A percentile compares a stretch with the other conserved stretches of the same genome.
phyloP scores from a whole-genome alignment of 1,140 invertebrate genomes.

The Drosophila sp. region DNA sequence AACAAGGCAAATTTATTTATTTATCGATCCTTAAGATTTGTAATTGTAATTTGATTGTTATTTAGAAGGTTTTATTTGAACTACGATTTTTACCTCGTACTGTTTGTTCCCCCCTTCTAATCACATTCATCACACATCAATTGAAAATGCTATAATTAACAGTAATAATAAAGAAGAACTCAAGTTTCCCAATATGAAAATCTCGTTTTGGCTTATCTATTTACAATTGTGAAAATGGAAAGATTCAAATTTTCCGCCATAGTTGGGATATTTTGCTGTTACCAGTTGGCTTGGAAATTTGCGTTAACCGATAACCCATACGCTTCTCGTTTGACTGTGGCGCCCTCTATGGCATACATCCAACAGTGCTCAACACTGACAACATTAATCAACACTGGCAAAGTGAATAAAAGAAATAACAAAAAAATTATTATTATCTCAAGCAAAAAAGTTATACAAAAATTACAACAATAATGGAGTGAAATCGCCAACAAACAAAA shows the following conservation, averaged over 20 bases:
- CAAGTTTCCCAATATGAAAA: constrained; percentile 1
- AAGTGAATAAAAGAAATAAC: constrained; percentile 5
- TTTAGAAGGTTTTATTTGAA: constrained; percentile 4
- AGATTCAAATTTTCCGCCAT: background rate
- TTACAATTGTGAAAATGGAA: too few species aligned
- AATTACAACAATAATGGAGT: constrained; percentile 6
- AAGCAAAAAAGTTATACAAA: constrained; percentile 4
- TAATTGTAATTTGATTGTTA: constrained; percentile 14
- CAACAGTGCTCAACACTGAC: background rate
- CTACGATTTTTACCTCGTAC: constrained; percentile 8
- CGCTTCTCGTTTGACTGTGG: background rate
- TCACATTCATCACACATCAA: background rate
- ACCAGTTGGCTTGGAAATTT: background rate
- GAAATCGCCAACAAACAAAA: background rate
- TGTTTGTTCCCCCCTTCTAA: constrained; percentile 3
- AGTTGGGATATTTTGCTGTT: background rate
- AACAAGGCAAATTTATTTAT: constrained; percentile 65
- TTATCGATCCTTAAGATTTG: constrained; percentile 27
- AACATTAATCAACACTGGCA: background rate
- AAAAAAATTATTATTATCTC: constrained; percentile 2
- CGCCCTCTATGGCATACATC: background rate
- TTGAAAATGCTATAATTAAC: constrained; percentile 5
- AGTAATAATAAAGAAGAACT: constrained; percentile 2
- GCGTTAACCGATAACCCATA: background rate
- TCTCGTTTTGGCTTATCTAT: background rate